Conservation (phyloP, 2,113 vertebrate species). For the Elephas maximus region DNA sequence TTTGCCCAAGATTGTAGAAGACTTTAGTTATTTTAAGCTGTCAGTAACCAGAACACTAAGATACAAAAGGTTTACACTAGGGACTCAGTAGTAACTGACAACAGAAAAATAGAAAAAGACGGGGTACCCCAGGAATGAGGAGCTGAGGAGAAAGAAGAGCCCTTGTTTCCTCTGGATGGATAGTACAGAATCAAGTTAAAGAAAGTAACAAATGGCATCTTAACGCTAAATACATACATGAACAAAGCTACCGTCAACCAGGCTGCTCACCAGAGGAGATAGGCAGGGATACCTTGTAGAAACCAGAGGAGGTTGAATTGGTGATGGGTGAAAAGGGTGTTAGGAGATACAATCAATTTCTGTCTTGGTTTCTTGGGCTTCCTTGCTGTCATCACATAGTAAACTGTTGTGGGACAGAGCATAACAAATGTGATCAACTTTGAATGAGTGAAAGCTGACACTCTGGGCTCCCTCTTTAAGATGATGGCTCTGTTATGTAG, state of each 20-base stretch:
- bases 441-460: not conserved
- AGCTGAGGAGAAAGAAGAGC: not conserved
- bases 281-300: not conserved
- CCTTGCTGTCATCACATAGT: not conserved
- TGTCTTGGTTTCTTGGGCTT: conserved; percentile 22
- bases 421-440: not conserved
- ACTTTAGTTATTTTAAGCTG: not conserved
- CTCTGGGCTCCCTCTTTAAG: not conserved
- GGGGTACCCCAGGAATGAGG: not conserved
- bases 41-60: not conserved
- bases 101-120: not conserved
- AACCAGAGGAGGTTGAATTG: not conserved
- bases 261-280: not conserved
- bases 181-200: not conserved
- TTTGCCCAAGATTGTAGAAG: not conserved
- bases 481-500: not conserved
- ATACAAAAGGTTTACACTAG: not conserved
- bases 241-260: not conserved
- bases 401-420: not conserved
- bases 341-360: not conserved
- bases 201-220: not conserved
- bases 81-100: not conserved
- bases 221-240: not conserved
- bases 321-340: not conserved
- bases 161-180: not conserved